Percentiles rank a stretch among this genome's conserved stretches.
Conservation (phyloP, 2,797 vertebrate species). For the Enteromius radiatus region DNA sequence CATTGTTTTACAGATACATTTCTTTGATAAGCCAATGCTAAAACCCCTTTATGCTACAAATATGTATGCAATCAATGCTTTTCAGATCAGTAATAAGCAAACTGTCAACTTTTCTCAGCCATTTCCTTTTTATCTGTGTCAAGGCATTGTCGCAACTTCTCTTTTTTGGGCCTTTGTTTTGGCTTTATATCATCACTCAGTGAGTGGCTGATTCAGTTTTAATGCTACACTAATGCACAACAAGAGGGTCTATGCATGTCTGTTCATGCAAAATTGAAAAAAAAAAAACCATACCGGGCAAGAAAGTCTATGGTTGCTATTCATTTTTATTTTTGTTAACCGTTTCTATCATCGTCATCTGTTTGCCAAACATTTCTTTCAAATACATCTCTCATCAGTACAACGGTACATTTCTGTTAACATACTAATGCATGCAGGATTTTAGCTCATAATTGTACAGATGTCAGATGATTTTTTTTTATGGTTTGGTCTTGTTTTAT, state of each 20-base stretch:
- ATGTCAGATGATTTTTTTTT: conserved; percentile 46
- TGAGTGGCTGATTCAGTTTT: conserved; percentile 35
- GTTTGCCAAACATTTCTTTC: conserved; percentile 53
- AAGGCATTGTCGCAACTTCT: conserved; percentile 33
- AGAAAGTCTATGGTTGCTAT: conserved; percentile 36
- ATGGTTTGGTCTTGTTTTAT: conserved; percentile 46
- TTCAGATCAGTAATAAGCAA: conserved; percentile 39
- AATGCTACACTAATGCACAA: conserved; percentile 52
- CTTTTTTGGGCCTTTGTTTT: conserved; percentile 35
- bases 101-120: conserved; percentile 15
- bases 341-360: conserved; percentile 14
- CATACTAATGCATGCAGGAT: conserved; percentile 55
- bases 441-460: conserved; percentile 53
- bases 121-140: conserved; percentile 34
- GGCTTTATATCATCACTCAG: conserved; percentile 41
- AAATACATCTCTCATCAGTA: conserved; percentile 16
- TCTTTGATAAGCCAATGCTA: conserved; percentile 45
- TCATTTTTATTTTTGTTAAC: neutral
- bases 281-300: neutral
- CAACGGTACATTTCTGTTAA: conserved; percentile 53
- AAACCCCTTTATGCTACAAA: conserved; percentile 45
- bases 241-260: conserved; percentile 43
- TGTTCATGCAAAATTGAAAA: conserved; percentile 34
- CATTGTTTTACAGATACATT: conserved; percentile 43
- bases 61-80: conserved; percentile 51